Conservation (phyloP, 2,797 vertebrate genomes). For the Echeneis naucrates region DNA sequence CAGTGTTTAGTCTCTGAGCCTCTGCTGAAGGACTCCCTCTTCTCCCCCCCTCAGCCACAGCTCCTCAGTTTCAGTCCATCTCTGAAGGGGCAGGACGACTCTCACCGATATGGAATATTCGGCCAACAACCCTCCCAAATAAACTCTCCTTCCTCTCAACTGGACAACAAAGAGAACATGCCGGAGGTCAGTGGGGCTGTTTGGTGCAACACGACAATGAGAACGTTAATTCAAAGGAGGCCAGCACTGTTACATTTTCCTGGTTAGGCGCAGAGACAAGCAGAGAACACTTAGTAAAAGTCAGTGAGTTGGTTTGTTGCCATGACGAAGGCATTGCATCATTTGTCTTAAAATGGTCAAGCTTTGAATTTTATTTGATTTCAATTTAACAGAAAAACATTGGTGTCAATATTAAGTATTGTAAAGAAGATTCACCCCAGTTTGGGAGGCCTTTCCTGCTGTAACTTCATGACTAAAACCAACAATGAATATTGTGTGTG, state of each 20-base stretch:
- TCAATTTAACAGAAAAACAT: background rate
- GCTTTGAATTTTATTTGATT: background rate
- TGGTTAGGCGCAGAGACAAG: background rate
- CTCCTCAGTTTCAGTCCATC: conserved; percentile 89
- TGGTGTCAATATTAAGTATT: background rate
- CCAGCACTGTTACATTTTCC: background rate
- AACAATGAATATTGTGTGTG: background rate
- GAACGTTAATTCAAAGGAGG: background rate
- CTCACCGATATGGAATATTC: conserved; percentile 79
- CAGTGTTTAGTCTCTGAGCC: background rate
- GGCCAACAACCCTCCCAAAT: conserved; percentile 48
- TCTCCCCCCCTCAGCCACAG: conserved; percentile 79
- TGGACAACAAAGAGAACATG: conserved; percentile 91
- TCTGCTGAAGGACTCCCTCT: background rate
- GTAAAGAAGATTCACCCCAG: background rate
- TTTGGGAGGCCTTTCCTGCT: background rate
- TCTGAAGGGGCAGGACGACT: conserved; percentile 85
- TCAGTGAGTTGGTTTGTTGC: conserved; percentile 24
- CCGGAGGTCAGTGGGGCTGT: conserved; percentile 72
- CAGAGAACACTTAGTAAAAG: background rate
- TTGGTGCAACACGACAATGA: background rate
- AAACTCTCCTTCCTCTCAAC: conserved; percentile 4
- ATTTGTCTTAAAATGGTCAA: background rate
- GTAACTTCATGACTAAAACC: background rate
- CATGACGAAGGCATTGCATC: conserved; percentile 30